Base-by-base conservation (phyloP, 2,113 vertebrate genomes). In the Aegotheles bennettii region DNA sequence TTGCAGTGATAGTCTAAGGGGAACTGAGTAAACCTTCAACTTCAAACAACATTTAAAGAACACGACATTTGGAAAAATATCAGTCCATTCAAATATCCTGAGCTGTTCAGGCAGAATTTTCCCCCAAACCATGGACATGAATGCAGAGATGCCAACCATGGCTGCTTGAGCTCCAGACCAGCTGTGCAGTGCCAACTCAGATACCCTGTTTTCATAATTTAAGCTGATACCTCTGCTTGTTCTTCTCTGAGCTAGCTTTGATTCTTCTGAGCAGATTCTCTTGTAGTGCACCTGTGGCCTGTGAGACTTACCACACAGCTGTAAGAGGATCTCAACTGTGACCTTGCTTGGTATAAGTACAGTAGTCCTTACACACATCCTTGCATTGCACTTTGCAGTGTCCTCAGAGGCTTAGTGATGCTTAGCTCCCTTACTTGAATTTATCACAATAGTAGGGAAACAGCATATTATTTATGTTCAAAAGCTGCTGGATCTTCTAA, bases 11-110 rank as follows among this genome's bases (percentile, higher is more conserved):
- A 85, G 57, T 95, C 89, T 85, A 79, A 57, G 33, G 91, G 74
- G 91, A 91, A 47, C 75, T 33, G 74, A 93, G 70, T 42, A 94
- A 95, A 95, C 78, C 67, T 89, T 87, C 70, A 63, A 45, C 69
- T 94, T 94, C 87, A 95, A 95, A 91, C 74, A 91, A 81, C 43
- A 17, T 69, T 96, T 94, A 87, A 94, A 93, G 70, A 95, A 91
- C 70, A 6, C 57, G 91, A 76, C 89, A 94, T 95, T 95, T 94
- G 74, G 82, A 96, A 87, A 93, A 96, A 94, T 89, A 95, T 24
- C 78, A 93, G 48, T 61, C 78, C 91, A 54, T 64, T 69, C 77
- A 82, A 79, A 94, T 33, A 56, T 24, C 43, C 57, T 36, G 48
- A 48, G 53, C 16, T 91, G 45, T 60, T 75, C 12, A n/a, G 57